phyloP scores from a whole-genome alignment of 2,797 vertebrate genomes.

The Siniperca obscura region DNA sequence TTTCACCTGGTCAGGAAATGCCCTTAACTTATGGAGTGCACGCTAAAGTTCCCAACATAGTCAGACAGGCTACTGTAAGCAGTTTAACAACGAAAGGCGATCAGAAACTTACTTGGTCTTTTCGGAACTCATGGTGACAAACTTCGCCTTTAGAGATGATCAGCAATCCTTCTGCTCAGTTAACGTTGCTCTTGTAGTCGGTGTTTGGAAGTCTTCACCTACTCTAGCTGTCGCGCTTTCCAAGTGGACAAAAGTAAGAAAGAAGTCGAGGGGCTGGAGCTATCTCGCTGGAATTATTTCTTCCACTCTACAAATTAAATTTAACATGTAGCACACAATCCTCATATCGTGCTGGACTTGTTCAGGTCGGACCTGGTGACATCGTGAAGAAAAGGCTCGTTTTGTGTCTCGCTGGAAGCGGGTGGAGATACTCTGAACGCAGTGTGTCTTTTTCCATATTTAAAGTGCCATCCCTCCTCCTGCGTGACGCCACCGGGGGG shows the following conservation, averaged over 20 bases:
- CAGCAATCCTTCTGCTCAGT: slow-evolving; percentile 4
- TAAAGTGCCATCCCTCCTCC: slow-evolving; percentile 86
- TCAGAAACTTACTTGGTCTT: slow-evolving; percentile 86
- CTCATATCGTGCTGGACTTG: slow-evolving; percentile 47
- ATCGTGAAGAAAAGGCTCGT: slow-evolving; percentile 22
- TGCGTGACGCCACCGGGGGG: slow-evolving; percentile 77
- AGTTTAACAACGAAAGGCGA: neutral
- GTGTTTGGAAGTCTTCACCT: slow-evolving; percentile 20
- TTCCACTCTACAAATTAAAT: slow-evolving; percentile 36
- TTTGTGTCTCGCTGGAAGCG: slow-evolving; percentile 39
- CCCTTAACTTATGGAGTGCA: neutral
- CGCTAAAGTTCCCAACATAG: neutral
- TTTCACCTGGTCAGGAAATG: slow-evolving; percentile 23
- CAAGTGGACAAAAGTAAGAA: neutral
- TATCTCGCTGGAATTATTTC: slow-evolving; percentile 58
- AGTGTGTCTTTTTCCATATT: slow-evolving; percentile 84
- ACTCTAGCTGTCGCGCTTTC: neutral
- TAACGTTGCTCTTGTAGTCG: neutral
- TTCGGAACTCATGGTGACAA: slow-evolving; percentile 79
- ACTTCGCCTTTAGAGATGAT: slow-evolving; percentile 6
- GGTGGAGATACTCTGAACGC: slow-evolving; percentile 45
- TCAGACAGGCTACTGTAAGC: neutral
- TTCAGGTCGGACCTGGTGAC: slow-evolving; percentile 29
- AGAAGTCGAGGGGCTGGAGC: neutral
- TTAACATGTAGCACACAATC: neutral